Evolutionary conservation across 92 coral and sea anemone species (phyloP).

Genomic region (Epizoanthus scotinus): DNA sequence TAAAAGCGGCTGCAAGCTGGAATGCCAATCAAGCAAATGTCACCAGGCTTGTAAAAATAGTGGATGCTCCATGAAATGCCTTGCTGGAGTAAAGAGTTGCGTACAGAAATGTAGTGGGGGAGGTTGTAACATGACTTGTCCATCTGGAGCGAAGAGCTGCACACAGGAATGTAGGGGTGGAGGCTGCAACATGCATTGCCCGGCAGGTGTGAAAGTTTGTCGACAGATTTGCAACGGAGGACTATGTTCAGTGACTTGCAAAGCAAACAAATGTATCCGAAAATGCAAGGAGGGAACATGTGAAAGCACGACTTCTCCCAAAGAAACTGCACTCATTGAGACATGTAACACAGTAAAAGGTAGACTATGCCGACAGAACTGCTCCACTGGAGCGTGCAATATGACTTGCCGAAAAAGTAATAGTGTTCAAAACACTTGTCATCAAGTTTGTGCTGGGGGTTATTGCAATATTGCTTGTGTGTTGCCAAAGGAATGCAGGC

Average conservation of each 20-base stretch:
- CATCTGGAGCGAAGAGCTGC: slow-evolving; percentile 33
- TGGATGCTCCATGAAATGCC: slow-evolving; percentile 49
- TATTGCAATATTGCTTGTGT: slow-evolving; percentile 71
- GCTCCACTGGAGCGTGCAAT: slow-evolving; percentile 68
- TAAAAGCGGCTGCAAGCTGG: slow-evolving; percentile 52
- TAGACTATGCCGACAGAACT: slow-evolving; percentile 69
- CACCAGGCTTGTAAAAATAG: slow-evolving; percentile 63
- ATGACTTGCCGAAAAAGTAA: slow-evolving; percentile 44
- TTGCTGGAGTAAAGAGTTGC: slow-evolving; percentile 37
- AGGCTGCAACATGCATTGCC: slow-evolving; percentile 75
- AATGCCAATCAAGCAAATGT: slow-evolving; percentile 46
- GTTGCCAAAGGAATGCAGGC: slow-evolving; percentile 66
- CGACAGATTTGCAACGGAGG: slow-evolving; percentile 70
- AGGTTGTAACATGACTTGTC: slow-evolving; percentile 43
- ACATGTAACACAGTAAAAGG: slow-evolving; percentile 59
- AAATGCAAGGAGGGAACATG: slow-evolving; percentile 70
- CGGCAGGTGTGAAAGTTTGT: slow-evolving; percentile 70
- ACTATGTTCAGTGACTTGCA: slow-evolving; percentile 70
- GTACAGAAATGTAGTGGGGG: slow-evolving; percentile 30
- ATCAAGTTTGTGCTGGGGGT: slow-evolving; percentile 83
- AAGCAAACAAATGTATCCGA: slow-evolving; percentile 59
- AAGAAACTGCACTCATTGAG: slow-evolving; percentile 31
- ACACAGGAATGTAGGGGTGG: slow-evolving; percentile 57
- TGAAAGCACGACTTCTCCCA: slow-evolving; percentile 19
- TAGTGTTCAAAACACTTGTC: slow-evolving; percentile 41